Evolutionary conservation across 2,113 vertebrate species (phyloP).

Genomic region (Ivindomyrus marchei): DNA sequence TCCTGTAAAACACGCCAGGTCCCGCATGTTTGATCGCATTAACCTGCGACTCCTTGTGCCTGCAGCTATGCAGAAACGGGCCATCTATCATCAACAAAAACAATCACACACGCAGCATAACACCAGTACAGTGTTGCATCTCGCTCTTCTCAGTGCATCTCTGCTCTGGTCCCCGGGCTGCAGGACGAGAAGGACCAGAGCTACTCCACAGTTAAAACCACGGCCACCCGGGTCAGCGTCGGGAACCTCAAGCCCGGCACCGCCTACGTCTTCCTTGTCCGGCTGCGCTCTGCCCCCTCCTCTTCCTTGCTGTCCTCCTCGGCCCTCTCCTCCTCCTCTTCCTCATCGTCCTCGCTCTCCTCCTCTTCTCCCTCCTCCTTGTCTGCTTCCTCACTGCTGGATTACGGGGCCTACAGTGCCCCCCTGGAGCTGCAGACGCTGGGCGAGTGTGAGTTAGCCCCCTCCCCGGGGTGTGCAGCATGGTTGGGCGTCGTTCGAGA

Average conservation of each 20-base stretch:
- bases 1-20: neutral
- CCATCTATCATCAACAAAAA: neutral
- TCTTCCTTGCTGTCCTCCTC: slow-evolving; percentile 75
- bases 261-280: slow-evolving; percentile 86
- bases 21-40: neutral
- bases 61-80: neutral
- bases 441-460: slow-evolving; percentile 73
- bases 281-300: slow-evolving; percentile 63
- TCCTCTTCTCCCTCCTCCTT: slow-evolving; percentile 54
- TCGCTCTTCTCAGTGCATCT: neutral
- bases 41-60: neutral
- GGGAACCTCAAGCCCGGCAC: slow-evolving; percentile 89
- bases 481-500: neutral
- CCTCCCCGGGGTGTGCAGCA: neutral
- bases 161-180: neutral
- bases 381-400: slow-evolving; percentile 65
- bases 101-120: neutral
- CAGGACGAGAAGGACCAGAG: slow-evolving; percentile 90
- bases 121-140: neutral
- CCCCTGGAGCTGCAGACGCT: slow-evolving; percentile 89
- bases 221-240: slow-evolving; percentile 74
- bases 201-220: slow-evolving; percentile 87
- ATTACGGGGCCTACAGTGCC: slow-evolving; percentile 72
- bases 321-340: slow-evolving; percentile 66
- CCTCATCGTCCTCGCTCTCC: slow-evolving; percentile 50